Percentiles rank a stretch among this genome's conserved stretches.
Conservation (phyloP, 2,113 vertebrate species). For the Megatriorchis doriae region DNA sequence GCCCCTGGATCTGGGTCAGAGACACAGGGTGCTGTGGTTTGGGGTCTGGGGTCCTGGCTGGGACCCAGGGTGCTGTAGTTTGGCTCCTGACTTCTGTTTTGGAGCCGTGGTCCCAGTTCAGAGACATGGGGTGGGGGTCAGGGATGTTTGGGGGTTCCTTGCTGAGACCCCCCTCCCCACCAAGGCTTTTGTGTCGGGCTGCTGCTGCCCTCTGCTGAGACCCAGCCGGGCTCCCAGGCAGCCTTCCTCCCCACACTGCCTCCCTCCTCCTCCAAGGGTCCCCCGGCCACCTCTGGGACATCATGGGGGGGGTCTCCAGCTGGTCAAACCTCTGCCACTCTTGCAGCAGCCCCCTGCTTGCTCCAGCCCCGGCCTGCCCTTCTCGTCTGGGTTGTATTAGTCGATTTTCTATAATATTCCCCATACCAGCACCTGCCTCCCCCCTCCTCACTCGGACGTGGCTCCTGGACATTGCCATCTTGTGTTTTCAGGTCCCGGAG, state of each 20-base stretch:
- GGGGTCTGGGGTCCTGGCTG: background rate
- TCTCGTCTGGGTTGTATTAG: accelerated
- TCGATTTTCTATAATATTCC: background rate
- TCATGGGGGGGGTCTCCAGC: background rate
- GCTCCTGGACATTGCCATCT: background rate
- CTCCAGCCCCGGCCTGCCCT: background rate
- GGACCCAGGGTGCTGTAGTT: background rate
- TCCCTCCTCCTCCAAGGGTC: background rate
- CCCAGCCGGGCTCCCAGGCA: background rate
- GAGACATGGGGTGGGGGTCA: accelerated
- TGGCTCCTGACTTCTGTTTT: background rate
- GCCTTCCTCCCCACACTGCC: background rate
- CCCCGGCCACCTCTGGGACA: background rate
- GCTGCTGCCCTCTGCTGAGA: background rate
- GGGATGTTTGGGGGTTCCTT: background rate
- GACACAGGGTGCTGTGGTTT: background rate
- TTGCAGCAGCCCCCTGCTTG: background rate
- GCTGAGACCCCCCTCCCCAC: background rate
- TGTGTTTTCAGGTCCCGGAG: background rate
- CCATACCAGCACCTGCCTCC: background rate
- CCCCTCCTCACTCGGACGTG: background rate
- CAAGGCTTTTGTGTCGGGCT: background rate
- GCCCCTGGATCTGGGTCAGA: background rate
- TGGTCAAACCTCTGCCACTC: background rate
- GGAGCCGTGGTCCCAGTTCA: background rate